Evolutionary conservation across 2,797 vertebrate genomes (phyloP).

Genomic region (Linurgus olivaceus): DNA sequence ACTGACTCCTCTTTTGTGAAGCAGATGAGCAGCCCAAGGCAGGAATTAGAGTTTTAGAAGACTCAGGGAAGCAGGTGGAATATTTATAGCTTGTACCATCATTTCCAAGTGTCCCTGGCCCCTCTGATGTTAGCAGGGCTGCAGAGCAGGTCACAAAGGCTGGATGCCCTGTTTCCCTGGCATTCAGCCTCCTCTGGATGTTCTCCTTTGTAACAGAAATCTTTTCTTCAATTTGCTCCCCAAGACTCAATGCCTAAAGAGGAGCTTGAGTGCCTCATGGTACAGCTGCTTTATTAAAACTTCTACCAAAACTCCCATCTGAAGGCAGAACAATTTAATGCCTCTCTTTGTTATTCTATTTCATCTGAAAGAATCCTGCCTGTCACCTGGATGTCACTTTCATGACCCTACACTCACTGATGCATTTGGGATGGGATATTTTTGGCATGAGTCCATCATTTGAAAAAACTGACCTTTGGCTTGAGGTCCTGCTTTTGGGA

Average conservation of each 20-base stretch:
- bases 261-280: not conserved
- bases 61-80: not conserved
- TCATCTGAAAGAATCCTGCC: not conserved
- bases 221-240: not conserved
- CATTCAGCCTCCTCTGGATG: not conserved
- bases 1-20: not conserved
- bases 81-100: not conserved
- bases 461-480: not conserved
- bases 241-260: not conserved
- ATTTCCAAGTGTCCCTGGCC: not conserved
- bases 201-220: not conserved
- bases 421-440: not conserved
- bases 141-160: not conserved
- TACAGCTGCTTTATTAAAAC: not conserved
- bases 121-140: not conserved
- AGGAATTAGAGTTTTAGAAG: not conserved
- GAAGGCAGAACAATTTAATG: not conserved
- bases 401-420: not conserved
- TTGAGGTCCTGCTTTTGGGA: not conserved
- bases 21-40: not conserved
- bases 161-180: not conserved
- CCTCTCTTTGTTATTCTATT: not conserved
- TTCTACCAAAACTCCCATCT: not conserved
- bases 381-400: not conserved
- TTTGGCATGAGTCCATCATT: rapidly evolving